Base-by-base conservation (phyloP, 1,140 invertebrate genomes). In the Diorhabda carinulata region DNA sequence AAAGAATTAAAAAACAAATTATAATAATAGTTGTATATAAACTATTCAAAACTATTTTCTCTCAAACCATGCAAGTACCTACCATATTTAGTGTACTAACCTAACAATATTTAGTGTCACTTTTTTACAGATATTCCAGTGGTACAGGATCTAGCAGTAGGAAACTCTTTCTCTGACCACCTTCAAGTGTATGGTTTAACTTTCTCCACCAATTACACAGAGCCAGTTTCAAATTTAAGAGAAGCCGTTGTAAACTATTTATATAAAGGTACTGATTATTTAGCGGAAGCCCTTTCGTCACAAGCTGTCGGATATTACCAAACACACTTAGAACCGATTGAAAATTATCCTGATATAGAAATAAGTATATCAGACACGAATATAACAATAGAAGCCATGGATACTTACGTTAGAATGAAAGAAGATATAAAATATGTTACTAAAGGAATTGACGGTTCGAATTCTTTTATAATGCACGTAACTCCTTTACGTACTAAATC, bases 401-500 rank as follows among this genome's bases (percentile, higher is more conserved):
- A 10, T 8, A 40, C 8, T 47, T n/a, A 10, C 10, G 3, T 44
- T 61, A 25, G 43, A 45, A 40, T 44, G 43, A 56, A 25, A 52
- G 7, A 8, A 4, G 7, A 64, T 45, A 10, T 64, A 44, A 7
- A 0, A n/a, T 5, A 41, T 7, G 43, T 61, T n/a, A 43, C 0
- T 59, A 43, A 45, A 3, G 62, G 56, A 7, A 65, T 44, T 5
- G 43, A 65, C 59, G 7, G 47, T 70, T 61, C 52, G n/a, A 42
- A 61, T 70, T 25, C 56, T 52, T 43, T 64, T 76, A 5, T 57
- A 59, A 43, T 69, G 9, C 42, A 43, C 9, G 41, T 65, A 4
- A 65, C 63, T 4, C 45, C 70, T 5, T 44, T 93, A 81, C 81
- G 89, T 58, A 92, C 93, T 2, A 89, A 91, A 79, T 91, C 90